Conservation (phyloP, 1,140 invertebrate genomes). For the Lysiphlebus fabarum region DNA sequence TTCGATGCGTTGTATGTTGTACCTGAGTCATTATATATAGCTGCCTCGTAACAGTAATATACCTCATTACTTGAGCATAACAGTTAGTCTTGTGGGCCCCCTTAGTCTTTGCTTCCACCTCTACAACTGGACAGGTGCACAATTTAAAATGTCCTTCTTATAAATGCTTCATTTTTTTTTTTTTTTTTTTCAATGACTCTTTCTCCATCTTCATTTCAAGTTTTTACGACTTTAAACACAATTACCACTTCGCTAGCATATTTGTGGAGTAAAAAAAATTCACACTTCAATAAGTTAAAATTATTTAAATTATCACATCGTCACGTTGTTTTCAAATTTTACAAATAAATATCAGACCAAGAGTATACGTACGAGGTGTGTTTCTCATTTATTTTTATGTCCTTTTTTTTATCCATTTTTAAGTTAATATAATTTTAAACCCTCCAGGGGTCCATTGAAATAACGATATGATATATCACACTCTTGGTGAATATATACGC, state of each 20-base stretch:
- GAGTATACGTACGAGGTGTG: no score
- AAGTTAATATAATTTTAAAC: no score
- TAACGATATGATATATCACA: slow-evolving; percentile 2
- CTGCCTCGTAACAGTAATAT: slow-evolving; percentile 39
- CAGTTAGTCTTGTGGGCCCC: slow-evolving; percentile 33
- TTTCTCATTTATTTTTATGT: background rate
- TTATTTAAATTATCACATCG: slow-evolving; percentile 5
- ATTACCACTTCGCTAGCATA: slow-evolving; percentile 1
- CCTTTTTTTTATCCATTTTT: no score
- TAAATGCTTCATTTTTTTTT: slow-evolving; percentile 3
- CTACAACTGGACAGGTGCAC: slow-evolving; percentile 30
- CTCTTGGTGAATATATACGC: background rate
- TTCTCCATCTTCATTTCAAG: slow-evolving; percentile 3
- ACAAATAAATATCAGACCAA: background rate
- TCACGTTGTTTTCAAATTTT: background rate
- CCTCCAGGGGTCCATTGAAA: background rate
- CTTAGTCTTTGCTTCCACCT: slow-evolving; percentile 34
- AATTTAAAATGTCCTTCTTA: slow-evolving; percentile 25
- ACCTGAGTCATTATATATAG: slow-evolving; percentile 38
- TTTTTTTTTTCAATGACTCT: background rate
- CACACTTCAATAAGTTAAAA: background rate
- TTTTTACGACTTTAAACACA: background rate
- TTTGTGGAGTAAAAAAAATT: background rate
- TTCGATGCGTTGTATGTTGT: slow-evolving; percentile 20
- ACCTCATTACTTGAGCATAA: slow-evolving; percentile 44